Evolutionary conservation across 2,888 invertebrate species (phyloP).

Genomic region (Pyrocoelia pectoralis): DNA sequence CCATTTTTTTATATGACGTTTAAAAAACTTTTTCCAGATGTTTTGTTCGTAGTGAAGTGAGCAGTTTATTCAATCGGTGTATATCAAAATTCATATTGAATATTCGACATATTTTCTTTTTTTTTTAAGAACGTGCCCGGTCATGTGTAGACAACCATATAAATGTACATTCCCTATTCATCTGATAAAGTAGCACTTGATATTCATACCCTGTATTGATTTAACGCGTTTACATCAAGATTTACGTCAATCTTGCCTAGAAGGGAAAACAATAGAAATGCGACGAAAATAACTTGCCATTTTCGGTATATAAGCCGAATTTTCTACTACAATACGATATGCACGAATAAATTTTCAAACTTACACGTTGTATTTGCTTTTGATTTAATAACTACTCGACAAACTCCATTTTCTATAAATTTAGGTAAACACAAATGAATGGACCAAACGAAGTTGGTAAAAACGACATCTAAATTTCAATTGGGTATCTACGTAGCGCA

Average conservation of each 20-base stretch:
- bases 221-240: conserved; percentile 47
- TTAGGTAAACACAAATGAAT: not conserved
- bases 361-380: not conserved
- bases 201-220: conserved; percentile 51
- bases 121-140: conserved; percentile 27
- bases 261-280: conserved; percentile 36
- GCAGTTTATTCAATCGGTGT: not conserved
- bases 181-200: conserved; percentile 45
- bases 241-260: conserved; percentile 45
- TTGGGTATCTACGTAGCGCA: no score
- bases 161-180: conserved; percentile 38
- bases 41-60: conserved; percentile 9
- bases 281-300: conserved; percentile 27
- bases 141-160: conserved; percentile 32
- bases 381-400: not conserved
- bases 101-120: no score
- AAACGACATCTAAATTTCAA: no score
- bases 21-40: conserved; percentile 18
- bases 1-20: conserved; percentile 4
- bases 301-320: conserved; percentile 16
- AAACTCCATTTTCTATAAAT: not conserved
- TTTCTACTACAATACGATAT: conserved; percentile 16
- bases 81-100: conserved; percentile 22
- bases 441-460: not conserved
- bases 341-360: not conserved